Conservation (phyloP, 2,113 vertebrate species). For the Sula dactylatra region DNA sequence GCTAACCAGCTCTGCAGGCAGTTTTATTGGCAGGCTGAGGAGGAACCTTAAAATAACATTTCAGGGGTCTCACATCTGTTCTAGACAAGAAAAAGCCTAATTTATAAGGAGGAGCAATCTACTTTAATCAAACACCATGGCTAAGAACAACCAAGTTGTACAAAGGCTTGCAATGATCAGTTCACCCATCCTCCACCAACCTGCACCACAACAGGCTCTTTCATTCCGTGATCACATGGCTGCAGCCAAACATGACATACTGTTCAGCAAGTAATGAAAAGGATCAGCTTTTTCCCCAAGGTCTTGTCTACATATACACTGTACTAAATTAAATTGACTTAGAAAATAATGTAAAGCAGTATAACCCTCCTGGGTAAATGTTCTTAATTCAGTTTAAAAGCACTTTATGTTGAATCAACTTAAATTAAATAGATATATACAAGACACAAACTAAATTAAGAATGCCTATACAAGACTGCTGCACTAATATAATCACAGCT, state of each 20-base stretch:
- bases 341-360: constrained; percentile 14
- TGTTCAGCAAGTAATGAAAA: constrained; percentile 56
- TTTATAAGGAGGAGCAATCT: neutral
- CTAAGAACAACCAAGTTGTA: neutral
- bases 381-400: constrained; percentile 53
- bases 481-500: constrained; percentile 39
- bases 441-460: constrained; percentile 38
- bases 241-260: constrained; percentile 30
- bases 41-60: neutral
- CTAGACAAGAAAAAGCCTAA: neutral
- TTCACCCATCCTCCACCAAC: constrained; percentile 3
- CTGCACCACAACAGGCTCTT: constrained; percentile 26
- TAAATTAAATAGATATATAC: constrained; percentile 34
- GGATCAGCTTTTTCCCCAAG: constrained; percentile 47
- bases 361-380: constrained; percentile 15
- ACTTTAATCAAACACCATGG: neutral
- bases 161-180: neutral
- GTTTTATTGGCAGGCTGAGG: neutral
- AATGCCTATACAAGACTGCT: constrained; percentile 37
- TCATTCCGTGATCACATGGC: neutral
- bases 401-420: constrained; percentile 32
- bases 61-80: neutral
- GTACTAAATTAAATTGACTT: constrained; percentile 43
- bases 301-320: constrained; percentile 27
- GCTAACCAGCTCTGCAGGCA: neutral